A percentile compares a stretch with the other conserved stretches of the same genome.
Evolutionary conservation across 2,113 vertebrate genomes (phyloP).

Genomic region (Eonycteris spelaea): DNA sequence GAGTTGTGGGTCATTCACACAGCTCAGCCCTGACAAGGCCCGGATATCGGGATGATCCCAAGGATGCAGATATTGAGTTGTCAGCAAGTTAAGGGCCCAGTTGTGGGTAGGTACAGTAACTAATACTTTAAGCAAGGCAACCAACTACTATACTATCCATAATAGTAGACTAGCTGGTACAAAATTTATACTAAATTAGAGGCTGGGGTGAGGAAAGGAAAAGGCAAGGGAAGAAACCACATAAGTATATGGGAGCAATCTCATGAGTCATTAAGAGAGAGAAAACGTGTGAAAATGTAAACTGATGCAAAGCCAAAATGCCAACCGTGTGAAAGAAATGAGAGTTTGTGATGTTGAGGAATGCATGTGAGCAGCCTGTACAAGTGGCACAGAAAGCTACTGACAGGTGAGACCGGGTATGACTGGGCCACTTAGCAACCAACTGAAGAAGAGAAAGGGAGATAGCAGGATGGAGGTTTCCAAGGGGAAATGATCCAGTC

Average conservation of each 20-base stretch:
- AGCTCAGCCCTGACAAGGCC: background rate
- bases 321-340: background rate
- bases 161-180: background rate
- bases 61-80: background rate
- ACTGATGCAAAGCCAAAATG: background rate
- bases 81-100: background rate
- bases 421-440: fast-evolving
- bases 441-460: background rate
- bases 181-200: background rate
- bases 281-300: background rate
- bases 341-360: background rate
- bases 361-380: background rate
- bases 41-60: background rate
- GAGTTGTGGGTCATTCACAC: background rate
- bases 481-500: background rate
- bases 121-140: background rate
- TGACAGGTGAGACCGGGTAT: background rate
- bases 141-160: background rate
- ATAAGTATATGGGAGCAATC: background rate
- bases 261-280: background rate
- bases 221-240: background rate
- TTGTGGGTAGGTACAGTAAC: background rate
- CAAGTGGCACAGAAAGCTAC: background rate
- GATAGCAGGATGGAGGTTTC: background rate
- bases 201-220: background rate